A percentile compares a stretch with the other conserved stretches of the same genome.
These are phyloP conservation scores for Petrocephalus microphthalmus DNA, from an alignment of 2,113 vertebrate species.

Conservation along the genomic window DNA sequence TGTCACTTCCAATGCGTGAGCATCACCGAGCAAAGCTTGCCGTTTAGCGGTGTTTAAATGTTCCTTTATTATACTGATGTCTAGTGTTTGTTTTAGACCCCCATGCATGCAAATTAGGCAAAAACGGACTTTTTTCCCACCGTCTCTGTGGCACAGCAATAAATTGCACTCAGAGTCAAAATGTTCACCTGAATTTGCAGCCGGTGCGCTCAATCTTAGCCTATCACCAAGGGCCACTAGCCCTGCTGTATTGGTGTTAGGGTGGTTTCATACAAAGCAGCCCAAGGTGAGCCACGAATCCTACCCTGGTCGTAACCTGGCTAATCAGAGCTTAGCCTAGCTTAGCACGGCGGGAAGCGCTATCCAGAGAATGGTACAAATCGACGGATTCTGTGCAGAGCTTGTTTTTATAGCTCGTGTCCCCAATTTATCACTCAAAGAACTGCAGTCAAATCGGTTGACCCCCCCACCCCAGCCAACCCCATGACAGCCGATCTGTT, in stretches of 20 bases:
- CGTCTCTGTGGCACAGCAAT: neutral
- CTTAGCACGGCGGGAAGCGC: neutral
- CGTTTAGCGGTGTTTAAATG: conserved; percentile 13
- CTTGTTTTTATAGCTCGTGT: neutral
- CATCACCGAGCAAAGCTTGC: neutral
- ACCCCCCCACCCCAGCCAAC: neutral
- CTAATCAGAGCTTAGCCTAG: neutral
- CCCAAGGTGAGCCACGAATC: neutral
- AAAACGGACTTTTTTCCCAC: neutral
- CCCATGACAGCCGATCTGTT: neutral
- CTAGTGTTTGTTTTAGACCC: conserved; percentile 15
- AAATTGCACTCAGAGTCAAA: conserved; percentile 24
- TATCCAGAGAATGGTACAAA: neutral
- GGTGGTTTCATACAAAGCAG: neutral
- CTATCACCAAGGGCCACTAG: conserved; percentile 9
- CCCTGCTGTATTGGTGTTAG: neutral
- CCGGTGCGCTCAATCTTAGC: neutral
- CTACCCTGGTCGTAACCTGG: neutral
- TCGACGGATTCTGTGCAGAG: neutral
- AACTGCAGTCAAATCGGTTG: no score
- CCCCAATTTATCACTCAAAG: neutral
- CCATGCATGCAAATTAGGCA: conserved; percentile 19
- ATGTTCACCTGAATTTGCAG: conserved; percentile 9
- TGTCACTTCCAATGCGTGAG: neutral
- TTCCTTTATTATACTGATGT: conserved; percentile 1